phyloP scores from a whole-genome alignment of 1,140 invertebrate species.

The Diorhabda carinulata region DNA sequence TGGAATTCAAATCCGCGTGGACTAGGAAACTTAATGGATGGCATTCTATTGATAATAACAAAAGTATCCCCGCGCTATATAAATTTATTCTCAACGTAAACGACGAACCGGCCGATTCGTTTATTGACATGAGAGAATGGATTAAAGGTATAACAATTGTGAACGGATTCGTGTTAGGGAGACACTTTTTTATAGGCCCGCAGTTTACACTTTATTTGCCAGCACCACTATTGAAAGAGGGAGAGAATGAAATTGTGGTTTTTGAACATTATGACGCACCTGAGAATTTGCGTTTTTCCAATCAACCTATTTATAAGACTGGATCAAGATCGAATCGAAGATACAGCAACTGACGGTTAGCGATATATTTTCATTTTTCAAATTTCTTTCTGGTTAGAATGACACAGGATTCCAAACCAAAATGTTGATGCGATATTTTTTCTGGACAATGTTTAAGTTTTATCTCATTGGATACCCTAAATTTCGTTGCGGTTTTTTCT shows the following conservation, averaged over 20 bases:
- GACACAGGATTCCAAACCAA: too few species aligned
- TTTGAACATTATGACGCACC: constrained; percentile 44
- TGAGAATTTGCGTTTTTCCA: constrained; percentile 28
- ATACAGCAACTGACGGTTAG: too few species aligned
- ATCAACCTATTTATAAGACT: constrained; percentile 25
- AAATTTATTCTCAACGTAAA: constrained; percentile 33
- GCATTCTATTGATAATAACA: constrained; percentile 4
- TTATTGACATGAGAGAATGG: constrained; percentile 50
- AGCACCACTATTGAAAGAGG: constrained; percentile 51
- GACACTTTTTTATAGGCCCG: constrained; percentile 57
- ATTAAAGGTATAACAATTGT: constrained; percentile 59
- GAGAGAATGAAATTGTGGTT: constrained; percentile 50
- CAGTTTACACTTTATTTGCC: constrained; percentile 59
- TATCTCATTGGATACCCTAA: too few species aligned
- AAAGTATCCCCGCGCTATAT: constrained; percentile 39
- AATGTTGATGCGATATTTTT: too few species aligned
- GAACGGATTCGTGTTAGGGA: constrained; percentile 63
- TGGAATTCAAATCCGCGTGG: constrained; percentile 53
- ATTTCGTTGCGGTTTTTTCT: too few species aligned
- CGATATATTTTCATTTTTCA: too few species aligned
- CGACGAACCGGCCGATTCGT: constrained; percentile 34
- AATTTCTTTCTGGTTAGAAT: too few species aligned
- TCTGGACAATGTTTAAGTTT: too few species aligned
- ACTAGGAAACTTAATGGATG: constrained; percentile 32
- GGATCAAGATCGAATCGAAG: too few species aligned